Percentiles rank a stretch among this genome's conserved stretches.
Evolutionary conservation across 2,113 vertebrate genomes (phyloP).

Genomic region (Echinops telfairi): DNA sequence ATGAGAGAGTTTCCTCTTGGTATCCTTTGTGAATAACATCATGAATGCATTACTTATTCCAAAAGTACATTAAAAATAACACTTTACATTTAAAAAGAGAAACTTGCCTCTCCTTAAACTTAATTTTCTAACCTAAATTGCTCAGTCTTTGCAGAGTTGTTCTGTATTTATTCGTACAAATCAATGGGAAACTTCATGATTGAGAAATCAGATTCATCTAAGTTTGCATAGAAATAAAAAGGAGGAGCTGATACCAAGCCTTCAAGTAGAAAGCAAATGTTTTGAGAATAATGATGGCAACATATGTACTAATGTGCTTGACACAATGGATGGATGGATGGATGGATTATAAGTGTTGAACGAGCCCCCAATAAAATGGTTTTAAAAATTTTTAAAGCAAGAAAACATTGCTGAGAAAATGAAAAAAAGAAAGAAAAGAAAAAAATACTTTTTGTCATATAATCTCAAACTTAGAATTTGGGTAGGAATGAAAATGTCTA

Average conservation of each 20-base stretch:
- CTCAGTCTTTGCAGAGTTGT: slow-evolving; percentile 35
- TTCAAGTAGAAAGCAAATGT: too few species aligned
- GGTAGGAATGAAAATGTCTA: slow-evolving; percentile 22
- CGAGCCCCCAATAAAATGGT: too few species aligned
- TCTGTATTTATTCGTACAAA: not conserved
- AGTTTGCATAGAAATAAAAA: not conserved
- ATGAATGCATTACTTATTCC: not conserved
- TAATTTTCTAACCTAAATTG: slow-evolving; percentile 52
- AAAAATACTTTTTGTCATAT: slow-evolving; percentile 37
- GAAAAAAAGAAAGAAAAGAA: not conserved
- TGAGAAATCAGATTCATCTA: slow-evolving; percentile 27
- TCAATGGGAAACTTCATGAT: slow-evolving; percentile 22
- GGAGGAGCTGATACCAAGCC: too few species aligned
- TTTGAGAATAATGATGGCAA: too few species aligned
- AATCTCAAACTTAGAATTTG: slow-evolving; percentile 55
- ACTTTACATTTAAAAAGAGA: slow-evolving; percentile 4
- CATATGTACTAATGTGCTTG: too few species aligned
- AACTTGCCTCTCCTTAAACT: slow-evolving; percentile 39
- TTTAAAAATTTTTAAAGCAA: too few species aligned
- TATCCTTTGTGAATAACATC: slow-evolving; percentile 23
- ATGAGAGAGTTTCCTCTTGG: slow-evolving; percentile 8
- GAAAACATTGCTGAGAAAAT: too few species aligned
- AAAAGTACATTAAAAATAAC: slow-evolving; percentile 39
- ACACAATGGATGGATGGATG: too few species aligned
- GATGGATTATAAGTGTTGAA: too few species aligned